Conservation (phyloP, 2,888 invertebrate genomes). For the Calameuta pallipes region DNA sequence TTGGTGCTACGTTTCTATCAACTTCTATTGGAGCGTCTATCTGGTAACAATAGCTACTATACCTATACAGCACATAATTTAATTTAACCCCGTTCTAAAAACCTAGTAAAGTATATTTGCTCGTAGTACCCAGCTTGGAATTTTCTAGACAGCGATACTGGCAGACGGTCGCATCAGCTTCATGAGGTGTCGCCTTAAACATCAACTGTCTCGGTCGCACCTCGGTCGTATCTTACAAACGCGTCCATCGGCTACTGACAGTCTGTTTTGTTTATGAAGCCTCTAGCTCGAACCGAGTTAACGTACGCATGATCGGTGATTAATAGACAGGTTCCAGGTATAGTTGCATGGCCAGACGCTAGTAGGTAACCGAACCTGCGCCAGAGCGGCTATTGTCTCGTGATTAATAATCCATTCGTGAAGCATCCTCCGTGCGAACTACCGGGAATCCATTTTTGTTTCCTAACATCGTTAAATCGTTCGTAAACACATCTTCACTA, state of each 20-base stretch:
- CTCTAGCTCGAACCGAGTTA: conserved; percentile 47
- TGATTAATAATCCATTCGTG: conserved; percentile 59
- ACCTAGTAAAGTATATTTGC: background rate
- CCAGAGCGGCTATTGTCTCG: conserved; percentile 44
- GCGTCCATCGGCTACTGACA: conserved; percentile 21
- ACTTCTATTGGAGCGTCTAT: background rate
- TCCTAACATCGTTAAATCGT: conserved; percentile 12
- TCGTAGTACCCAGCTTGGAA: background rate
- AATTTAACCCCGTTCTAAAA: background rate
- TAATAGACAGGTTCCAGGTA: conserved; percentile 60
- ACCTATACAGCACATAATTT: background rate
- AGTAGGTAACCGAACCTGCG: conserved; percentile 19
- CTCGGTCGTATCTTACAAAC: conserved; percentile 48
- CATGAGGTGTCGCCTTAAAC: background rate
- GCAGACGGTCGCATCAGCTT: background rate
- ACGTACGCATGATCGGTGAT: conserved; percentile 54
- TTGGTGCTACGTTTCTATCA: conserved; percentile 1
- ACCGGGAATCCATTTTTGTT: conserved; percentile 18
- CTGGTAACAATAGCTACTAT: background rate
- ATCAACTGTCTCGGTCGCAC: conserved; percentile 33
- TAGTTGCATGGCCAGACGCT: conserved; percentile 31
- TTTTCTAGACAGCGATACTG: background rate
- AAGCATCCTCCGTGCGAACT: conserved; percentile 22
- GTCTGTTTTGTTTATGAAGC: conserved; percentile 49
- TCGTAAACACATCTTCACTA: background rate